phyloP scores from a whole-genome alignment of 2,113 vertebrate genomes.

The Saccopteryx bilineata region DNA sequence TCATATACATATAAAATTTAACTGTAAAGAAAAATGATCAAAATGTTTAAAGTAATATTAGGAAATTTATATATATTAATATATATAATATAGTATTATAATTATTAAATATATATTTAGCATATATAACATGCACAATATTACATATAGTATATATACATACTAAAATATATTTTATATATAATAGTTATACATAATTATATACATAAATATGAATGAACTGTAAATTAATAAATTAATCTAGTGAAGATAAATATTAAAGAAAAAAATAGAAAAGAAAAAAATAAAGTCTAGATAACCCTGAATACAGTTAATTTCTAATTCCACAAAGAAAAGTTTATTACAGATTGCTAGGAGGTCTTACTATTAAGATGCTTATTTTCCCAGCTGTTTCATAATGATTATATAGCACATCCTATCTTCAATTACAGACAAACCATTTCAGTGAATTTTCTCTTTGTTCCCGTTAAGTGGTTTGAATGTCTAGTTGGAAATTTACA shows the following conservation, averaged over 20 bases:
- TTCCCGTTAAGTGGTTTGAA: neutral
- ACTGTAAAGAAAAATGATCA: neutral
- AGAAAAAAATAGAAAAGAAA: neutral
- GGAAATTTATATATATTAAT: neutral
- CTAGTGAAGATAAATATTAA: neutral
- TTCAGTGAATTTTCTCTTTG: neutral
- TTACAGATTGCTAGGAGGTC: neutral
- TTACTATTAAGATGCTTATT: neutral
- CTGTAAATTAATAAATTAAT: neutral
- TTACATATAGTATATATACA: neutral
- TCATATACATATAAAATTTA: neutral
- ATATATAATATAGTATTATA: neutral
- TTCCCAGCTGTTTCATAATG: neutral
- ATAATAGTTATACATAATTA: neutral
- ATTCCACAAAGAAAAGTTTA: neutral
- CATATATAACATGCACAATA: neutral
- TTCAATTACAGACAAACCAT: neutral
- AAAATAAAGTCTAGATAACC: neutral
- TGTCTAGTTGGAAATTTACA: neutral
- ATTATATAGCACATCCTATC: neutral
- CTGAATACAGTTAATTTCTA: conserved; percentile 1
- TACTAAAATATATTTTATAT: neutral
- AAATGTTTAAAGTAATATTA: neutral
- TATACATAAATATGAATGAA: neutral
- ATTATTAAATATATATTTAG: neutral